Percentiles rank a stretch among this genome's conserved stretches.
phyloP scores from a whole-genome alignment of 2,113 vertebrate genomes.

The Cardinalis cardinalis region DNA sequence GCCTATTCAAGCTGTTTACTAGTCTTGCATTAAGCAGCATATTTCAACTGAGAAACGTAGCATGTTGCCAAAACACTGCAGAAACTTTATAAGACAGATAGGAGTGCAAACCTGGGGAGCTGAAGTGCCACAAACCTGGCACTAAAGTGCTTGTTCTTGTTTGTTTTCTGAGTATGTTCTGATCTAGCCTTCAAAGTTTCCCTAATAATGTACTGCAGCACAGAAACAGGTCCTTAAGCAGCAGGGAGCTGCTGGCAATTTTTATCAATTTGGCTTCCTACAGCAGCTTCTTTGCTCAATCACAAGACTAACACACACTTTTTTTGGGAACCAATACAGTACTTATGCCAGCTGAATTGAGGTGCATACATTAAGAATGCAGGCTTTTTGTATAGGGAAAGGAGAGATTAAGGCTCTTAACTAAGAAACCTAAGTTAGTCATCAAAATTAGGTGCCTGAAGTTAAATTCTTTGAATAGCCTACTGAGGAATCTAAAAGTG shows the following conservation, averaged over 20 bases:
- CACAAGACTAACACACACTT: background rate
- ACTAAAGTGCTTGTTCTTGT: background rate
- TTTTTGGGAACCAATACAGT: background rate
- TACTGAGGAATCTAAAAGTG: background rate
- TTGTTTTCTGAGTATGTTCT: constrained; percentile 8
- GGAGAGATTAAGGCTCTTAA: background rate
- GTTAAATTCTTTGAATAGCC: background rate
- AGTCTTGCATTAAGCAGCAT: background rate
- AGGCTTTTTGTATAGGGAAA: background rate
- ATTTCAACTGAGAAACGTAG: constrained; percentile 13
- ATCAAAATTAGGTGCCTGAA: background rate
- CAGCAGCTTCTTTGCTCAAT: background rate
- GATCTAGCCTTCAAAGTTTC: constrained; percentile 6
- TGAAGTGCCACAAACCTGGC: background rate
- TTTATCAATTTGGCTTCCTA: background rate
- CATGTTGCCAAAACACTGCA: background rate
- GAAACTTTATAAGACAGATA: background rate
- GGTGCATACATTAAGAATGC: background rate
- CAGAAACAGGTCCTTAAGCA: background rate
- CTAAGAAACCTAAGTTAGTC: background rate
- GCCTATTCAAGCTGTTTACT: constrained; percentile 26
- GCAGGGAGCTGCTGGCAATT: background rate
- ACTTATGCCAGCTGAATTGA: background rate
- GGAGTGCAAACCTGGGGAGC: background rate
- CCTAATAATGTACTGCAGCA: background rate